Base-by-base conservation (phyloP, 64 coral and sea anemone species). In the Pocillopora damicornis region DNA sequence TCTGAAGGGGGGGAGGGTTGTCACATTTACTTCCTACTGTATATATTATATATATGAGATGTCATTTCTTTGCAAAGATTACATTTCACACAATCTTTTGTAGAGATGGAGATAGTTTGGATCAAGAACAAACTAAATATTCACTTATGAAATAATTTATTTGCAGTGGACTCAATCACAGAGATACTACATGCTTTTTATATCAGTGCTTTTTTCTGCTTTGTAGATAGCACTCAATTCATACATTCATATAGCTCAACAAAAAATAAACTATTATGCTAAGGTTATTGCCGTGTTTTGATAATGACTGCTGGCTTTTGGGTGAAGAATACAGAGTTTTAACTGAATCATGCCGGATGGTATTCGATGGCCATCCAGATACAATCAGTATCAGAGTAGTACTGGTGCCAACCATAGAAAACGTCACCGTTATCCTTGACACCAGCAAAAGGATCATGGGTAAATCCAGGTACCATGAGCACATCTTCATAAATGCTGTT, bases 361-460 rank as follows among this genome's bases (percentile, higher is more conserved):
- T 91, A 75, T 35, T 94, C 93, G 1, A 91, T 87, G 20, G 93
- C 93, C 93, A 94, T 94, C 93, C 93, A 94, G 13, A 94, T 88
- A 72, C 93, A 94, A 16, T 94, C 89, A 8, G 93, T 94, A 71
- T 94, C 93, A 59, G 65, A 75, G 76, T 94, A 94, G 60, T 94
- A 94, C 61, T 91, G 93, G 25, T 94, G 93, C 93, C 93, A 94
- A 26, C 89, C 76, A 60, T 94, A 94, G 23, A 56, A 87, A 11
- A 89, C 58, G 68, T 90, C 62, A 1, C 89, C 88, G 78, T 26
- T 91, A 65, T 88, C 83, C 60, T 88, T 59, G 59, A 94, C 86
- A 9, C 93, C 93, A 58, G 83, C 23, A 62, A 94, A 94, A 1
- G 93, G 93, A 17, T 86, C 89, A 68, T 94, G 93, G 16, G 93